A percentile compares a stretch with the other conserved stretches of the same genome.
These are phyloP conservation scores for Smithornis capensis DNA, from an alignment of 2,113 vertebrate genomes.

Conservation along the genomic window DNA sequence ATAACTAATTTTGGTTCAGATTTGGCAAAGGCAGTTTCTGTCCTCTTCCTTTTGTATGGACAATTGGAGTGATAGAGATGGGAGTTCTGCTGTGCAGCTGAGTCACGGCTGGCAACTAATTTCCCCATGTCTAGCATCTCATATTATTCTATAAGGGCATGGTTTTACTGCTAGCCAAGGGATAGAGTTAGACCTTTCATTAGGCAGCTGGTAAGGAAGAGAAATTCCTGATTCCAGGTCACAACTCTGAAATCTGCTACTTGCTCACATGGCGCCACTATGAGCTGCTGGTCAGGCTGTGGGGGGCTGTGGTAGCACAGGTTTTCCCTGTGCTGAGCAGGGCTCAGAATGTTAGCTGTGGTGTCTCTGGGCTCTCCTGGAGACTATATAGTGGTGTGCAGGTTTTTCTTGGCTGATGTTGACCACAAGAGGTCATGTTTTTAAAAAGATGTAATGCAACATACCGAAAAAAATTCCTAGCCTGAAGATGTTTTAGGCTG, in stretches of 20 bases:
- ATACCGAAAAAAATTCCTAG: background rate
- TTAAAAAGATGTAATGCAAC: background rate
- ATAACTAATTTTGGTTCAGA: background rate
- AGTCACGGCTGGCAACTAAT: background rate
- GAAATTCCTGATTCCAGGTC: background rate
- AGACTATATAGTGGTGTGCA: background rate
- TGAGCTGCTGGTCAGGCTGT: background rate
- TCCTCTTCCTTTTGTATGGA: background rate
- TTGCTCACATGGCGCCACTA: rapidly evolving
- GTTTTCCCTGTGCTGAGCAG: background rate
- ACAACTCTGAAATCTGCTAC: background rate
- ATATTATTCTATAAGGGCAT: background rate
- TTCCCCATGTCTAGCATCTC: background rate
- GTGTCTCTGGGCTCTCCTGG: background rate
- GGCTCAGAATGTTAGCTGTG: background rate
- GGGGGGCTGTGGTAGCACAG: background rate
- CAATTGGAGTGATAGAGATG: background rate
- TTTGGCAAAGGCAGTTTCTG: background rate
- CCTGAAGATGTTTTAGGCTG: background rate
- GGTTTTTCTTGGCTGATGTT: background rate
- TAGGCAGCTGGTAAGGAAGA: background rate
- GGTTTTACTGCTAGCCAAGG: background rate
- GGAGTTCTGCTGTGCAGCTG: background rate
- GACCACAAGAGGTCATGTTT: background rate
- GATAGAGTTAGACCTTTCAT: background rate